These are phyloP conservation scores for Scartelaos histophorus DNA, from an alignment of 2,113 vertebrate species.

Conservation along the genomic window DNA sequence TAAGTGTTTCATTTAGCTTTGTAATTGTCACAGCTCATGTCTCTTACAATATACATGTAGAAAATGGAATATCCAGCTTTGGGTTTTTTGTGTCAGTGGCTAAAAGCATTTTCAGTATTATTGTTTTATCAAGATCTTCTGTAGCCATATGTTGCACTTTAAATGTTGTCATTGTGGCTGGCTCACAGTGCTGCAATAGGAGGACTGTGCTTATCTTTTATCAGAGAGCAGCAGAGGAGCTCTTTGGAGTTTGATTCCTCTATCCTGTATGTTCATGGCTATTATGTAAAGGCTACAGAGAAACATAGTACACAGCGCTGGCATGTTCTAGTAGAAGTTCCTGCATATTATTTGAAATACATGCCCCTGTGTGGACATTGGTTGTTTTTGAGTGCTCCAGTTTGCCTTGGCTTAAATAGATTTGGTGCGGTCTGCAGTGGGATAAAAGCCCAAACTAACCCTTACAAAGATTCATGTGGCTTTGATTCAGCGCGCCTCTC, in stretches of 20 bases:
- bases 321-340: not conserved
- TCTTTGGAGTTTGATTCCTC: not conserved
- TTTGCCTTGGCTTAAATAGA: conserved; percentile 9
- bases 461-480: conserved; percentile 12
- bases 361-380: not conserved
- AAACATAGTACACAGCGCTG: not conserved
- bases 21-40: too few relatives aligned
- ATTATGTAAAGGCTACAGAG: not conserved
- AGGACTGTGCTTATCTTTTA: not conserved
- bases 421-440: conserved; percentile 4
- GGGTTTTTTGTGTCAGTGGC: too few relatives aligned
- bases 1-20: too few relatives aligned
- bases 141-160: too few relatives aligned
- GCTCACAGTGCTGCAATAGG: too few relatives aligned
- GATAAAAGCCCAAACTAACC: conserved; percentile 12
- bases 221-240: not conserved
- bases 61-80: too few relatives aligned
- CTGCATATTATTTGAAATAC: not conserved
- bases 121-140: too few relatives aligned
- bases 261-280: not conserved
- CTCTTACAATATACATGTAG: too few relatives aligned
- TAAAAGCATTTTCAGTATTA: too few relatives aligned
- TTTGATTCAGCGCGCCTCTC: conserved; percentile 9
- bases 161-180: too few relatives aligned
- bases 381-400: not conserved